A percentile compares a stretch with the other conserved stretches of the same genome.
These are phyloP conservation scores for Leptestheria dahalacensis DNA, from an alignment of 1,140 invertebrate genomes.

Conservation along the genomic window DNA sequence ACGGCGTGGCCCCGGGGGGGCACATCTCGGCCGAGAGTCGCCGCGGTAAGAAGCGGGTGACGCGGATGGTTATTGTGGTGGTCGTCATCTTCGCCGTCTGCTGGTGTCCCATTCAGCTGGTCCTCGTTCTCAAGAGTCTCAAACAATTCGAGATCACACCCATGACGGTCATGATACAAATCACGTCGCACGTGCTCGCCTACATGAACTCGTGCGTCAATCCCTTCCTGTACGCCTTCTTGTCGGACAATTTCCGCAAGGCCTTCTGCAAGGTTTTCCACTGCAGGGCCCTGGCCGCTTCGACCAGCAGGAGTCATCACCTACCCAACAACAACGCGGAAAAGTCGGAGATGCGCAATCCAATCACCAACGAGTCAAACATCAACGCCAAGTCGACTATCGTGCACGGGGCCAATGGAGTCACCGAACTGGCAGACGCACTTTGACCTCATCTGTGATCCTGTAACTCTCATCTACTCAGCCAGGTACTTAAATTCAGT, in stretches of 20 bases:
- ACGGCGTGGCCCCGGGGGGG: conserved; percentile 53
- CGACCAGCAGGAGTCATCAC: conserved; percentile 1
- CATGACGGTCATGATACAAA: conserved; percentile 52
- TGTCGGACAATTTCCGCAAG: conserved; percentile 72
- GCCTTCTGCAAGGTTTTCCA: conserved; percentile 57
- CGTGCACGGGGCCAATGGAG: not conserved
- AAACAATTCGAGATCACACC: conserved; percentile 45
- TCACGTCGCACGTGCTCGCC: conserved; percentile 74
- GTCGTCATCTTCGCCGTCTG: conserved; percentile 88
- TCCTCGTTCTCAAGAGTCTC: conserved; percentile 61
- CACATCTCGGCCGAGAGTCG: conserved; percentile 49
- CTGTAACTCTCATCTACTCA: no score
- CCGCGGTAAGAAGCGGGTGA: conserved; percentile 76
- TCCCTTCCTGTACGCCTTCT: conserved; percentile 85
- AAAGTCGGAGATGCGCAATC: conserved; percentile 15
- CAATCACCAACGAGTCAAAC: not conserved
- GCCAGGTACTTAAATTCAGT: not conserved
- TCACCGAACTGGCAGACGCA: not conserved
- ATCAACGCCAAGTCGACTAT: not conserved
- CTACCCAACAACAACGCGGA: conserved; percentile 6
- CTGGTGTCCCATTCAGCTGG: conserved; percentile 82
- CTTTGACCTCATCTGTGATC: not conserved
- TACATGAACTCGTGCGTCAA: conserved; percentile 93
- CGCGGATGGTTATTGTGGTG: conserved; percentile 82
- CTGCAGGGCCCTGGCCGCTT: conserved; percentile 24